Conservation (phyloP, 1,140 invertebrate genomes). For the Bombus confusus region DNA sequence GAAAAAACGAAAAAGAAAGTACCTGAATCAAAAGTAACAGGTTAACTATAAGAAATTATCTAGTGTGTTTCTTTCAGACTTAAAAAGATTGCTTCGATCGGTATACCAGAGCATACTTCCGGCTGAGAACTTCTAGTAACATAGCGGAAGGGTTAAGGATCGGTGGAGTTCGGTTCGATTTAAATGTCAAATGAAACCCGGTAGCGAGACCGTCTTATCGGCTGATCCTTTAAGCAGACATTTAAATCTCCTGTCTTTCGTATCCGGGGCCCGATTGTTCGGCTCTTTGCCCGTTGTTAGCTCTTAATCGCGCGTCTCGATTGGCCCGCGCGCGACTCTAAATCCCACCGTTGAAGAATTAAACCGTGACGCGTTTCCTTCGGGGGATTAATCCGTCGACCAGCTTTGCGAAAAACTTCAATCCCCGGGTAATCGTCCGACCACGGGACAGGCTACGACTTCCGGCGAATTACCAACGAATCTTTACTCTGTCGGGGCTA, state of each 20-base stretch:
- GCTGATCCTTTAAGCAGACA: conserved; percentile 46
- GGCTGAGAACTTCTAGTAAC: neutral
- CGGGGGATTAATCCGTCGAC: neutral
- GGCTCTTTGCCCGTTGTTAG: conserved; percentile 21
- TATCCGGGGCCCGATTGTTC: neutral
- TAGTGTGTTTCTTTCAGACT: too few relatives aligned
- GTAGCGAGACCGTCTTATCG: conserved; percentile 33
- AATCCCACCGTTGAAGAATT: conserved; percentile 27
- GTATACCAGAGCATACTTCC: neutral
- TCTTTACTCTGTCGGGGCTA: neutral
- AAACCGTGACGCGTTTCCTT: conserved; percentile 19
- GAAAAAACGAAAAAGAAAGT: too few relatives aligned
- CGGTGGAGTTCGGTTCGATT: conserved; percentile 5
- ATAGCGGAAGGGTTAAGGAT: neutral
- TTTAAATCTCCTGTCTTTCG: conserved; percentile 36
- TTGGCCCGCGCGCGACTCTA: neutral
- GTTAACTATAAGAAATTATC: too few relatives aligned
- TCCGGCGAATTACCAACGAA: neutral
- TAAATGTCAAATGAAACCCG: conserved; percentile 43
- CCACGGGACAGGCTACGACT: neutral
- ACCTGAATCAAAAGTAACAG: too few relatives aligned
- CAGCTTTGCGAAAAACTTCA: conserved; percentile 21
- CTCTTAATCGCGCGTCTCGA: conserved; percentile 37
- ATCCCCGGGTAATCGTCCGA: conserved; percentile 10
- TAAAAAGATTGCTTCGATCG: neutral